Evolutionary conservation across 2,888 invertebrate genomes (phyloP), one percentile per base, ranked within the genome.

Genomic region (Tinea trinotella): DNA sequence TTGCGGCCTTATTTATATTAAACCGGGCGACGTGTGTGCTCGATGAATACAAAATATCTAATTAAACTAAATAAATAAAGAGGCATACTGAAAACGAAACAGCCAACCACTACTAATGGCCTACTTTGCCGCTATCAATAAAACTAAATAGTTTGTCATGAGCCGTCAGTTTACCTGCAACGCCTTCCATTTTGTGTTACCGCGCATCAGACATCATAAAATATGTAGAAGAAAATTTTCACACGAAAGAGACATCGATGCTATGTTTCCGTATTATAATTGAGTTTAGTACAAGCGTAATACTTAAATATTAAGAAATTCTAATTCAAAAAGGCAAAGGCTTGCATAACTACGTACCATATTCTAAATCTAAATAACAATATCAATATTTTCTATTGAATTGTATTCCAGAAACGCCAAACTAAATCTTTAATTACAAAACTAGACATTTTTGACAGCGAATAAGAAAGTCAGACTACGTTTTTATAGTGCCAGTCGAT

Each of bases 171-270:
- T 40, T 13, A 30, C 40, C 35, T 13, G n/a, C 40, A 12, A 40
- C 40, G 15, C 15, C n/a, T 40, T 40, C 30, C 30, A 30, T 30
- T 30, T 30, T 30, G 30, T 30, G 30, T 30, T 30, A n/a, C n/a
- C 12, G 40, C 40, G 40, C 40, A 40, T 40, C 40, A 13, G 13
- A 13, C 40, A 40, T 40, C 40, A 15, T 40, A 15, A 40, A 40
- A 40, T 40, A 13, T 40, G 40, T 40, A 40, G 12, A 13, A 40
- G 12, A 40, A 66, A 70, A 71, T 75, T 74, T 77, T 73, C 72
- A 68, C 70, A 68, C 68, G 68, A 74, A 15, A 73, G 71, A 73
- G 71, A 63, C 71, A 70, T 63, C 67, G 68, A 73, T 75, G 80
- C 80, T 79, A 79, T 81, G 74, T 79, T 80, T 40, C 15, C 15